Percentiles rank a stretch among this genome's conserved stretches.
phyloP scores from a whole-genome alignment of 2,797 vertebrate species.

The Nasua narica region DNA sequence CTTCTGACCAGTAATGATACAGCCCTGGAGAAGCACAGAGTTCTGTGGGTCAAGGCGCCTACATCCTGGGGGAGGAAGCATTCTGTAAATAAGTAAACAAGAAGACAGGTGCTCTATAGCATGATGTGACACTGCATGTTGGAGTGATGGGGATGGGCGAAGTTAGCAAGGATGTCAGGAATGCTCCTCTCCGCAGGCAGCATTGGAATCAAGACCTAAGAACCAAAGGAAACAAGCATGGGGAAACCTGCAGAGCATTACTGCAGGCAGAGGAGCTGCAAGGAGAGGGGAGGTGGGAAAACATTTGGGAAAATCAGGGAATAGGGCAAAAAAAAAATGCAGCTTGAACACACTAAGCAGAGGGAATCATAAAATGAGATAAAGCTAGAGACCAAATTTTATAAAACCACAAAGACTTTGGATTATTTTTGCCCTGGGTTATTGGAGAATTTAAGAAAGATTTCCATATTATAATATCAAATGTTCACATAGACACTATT shows the following conservation, averaged over 20 bases:
- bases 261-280: fast-evolving
- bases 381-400: not conserved
- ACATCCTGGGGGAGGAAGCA: not conserved
- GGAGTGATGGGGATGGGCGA: too few relatives aligned
- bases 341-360: not conserved
- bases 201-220: not conserved
- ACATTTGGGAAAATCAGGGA: not conserved
- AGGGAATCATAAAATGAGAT: not conserved
- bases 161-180: not conserved
- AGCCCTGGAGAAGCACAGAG: not conserved
- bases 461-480: not conserved
- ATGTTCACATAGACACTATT: not conserved
- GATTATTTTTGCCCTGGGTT: not conserved
- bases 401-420: not conserved
- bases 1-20: not conserved
- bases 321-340: fast-evolving
- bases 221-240: fast-evolving
- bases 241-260: not conserved
- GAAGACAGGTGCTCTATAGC: too few relatives aligned
- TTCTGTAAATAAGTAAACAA: not conserved
- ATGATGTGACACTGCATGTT: fast-evolving
- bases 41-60: not conserved
- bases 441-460: not conserved
- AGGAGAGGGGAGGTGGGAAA: not conserved
- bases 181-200: not conserved